Percentiles rank a stretch among this genome's conserved stretches.
These are phyloP conservation scores for Sander vitreus DNA, from an alignment of 2,113 vertebrate genomes.

Conservation along the genomic window DNA sequence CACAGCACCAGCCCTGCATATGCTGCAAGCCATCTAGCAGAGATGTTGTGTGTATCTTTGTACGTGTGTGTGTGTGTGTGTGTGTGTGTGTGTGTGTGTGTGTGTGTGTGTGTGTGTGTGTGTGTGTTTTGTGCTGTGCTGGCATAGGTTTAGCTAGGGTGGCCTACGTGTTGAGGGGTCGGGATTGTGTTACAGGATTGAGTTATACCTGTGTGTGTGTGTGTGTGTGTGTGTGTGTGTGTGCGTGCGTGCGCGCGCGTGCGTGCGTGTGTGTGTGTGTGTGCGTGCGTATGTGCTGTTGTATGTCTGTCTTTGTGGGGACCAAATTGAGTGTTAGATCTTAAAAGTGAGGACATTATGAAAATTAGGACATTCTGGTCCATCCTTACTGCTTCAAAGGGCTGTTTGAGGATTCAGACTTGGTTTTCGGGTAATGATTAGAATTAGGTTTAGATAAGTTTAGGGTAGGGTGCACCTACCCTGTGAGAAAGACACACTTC, in stretches of 20 bases:
- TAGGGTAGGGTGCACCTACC: background rate
- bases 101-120: constrained; percentile 8
- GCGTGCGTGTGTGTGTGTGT: constrained; percentile 35
- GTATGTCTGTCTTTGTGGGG: constrained; percentile 22
- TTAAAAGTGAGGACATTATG: background rate
- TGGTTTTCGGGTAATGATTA: background rate
- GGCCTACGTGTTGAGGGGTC: constrained; percentile 64
- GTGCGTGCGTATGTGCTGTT: constrained; percentile 34
- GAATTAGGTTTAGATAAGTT: background rate
- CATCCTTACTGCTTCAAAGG: background rate
- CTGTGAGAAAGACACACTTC: background rate
- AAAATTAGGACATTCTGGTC: background rate
- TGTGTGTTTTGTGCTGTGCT: constrained; percentile 50
- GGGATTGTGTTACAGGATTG: constrained; percentile 77
- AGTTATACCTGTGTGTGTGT: constrained; percentile 58
- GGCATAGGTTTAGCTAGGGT: constrained; percentile 68
- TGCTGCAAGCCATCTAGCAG: constrained; percentile 76
- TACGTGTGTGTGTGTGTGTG: constrained; percentile 30
- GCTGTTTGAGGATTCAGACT: background rate
- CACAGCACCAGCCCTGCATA: constrained; percentile 76
- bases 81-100: constrained; percentile 58
- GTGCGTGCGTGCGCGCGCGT: constrained; percentile 5
- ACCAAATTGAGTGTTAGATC: constrained; percentile 4
- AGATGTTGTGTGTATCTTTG: constrained; percentile 71
- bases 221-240: constrained; percentile 41